Evolutionary conservation across 2,888 invertebrate genomes (phyloP).

Genomic region (Serrognathus titanus): DNA sequence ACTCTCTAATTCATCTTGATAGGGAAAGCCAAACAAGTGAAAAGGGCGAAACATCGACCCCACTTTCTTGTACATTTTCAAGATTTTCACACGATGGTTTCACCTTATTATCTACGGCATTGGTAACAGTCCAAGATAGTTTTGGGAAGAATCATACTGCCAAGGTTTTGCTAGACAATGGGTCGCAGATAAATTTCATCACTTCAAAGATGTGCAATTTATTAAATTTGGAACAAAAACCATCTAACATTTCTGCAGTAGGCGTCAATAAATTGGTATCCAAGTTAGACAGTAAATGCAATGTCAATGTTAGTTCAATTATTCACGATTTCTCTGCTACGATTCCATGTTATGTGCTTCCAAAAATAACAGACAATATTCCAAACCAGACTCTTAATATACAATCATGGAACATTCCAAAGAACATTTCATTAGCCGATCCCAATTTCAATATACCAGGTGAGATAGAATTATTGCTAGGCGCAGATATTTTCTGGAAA

Average conservation of each 20-base stretch:
- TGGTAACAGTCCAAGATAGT: slow-evolving; percentile 1
- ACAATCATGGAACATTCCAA: slow-evolving; percentile 5
- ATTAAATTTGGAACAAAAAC: slow-evolving; percentile 7
- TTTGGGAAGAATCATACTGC: background rate
- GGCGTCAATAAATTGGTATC: slow-evolving; percentile 14
- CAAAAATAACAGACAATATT: slow-evolving; percentile 13
- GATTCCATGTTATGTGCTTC: slow-evolving; percentile 11
- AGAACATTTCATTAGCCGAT: background rate
- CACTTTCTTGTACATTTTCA: too few relatives aligned
- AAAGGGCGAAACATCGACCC: too few relatives aligned
- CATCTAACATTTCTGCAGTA: slow-evolving; percentile 11
- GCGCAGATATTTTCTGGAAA: background rate
- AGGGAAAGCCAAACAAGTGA: too few relatives aligned
- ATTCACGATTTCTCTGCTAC: slow-evolving; percentile 8
- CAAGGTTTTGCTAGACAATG: slow-evolving; percentile 18
- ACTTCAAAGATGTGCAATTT: slow-evolving; percentile 5
- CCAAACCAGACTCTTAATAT: background rate
- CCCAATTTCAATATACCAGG: background rate
- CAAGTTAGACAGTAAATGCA: slow-evolving; percentile 4
- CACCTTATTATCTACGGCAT: slow-evolving; percentile 16
- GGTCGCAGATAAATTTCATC: slow-evolving; percentile 20
- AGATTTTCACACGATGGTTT: background rate
- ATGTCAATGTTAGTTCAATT: slow-evolving; percentile 8
- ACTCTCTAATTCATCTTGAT: slow-evolving; percentile 16
- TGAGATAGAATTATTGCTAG: background rate